A percentile compares a stretch with the other conserved stretches of the same genome.
Evolutionary conservation across 2,888 invertebrate genomes (phyloP).

Genomic region (Ennomos erosarius): DNA sequence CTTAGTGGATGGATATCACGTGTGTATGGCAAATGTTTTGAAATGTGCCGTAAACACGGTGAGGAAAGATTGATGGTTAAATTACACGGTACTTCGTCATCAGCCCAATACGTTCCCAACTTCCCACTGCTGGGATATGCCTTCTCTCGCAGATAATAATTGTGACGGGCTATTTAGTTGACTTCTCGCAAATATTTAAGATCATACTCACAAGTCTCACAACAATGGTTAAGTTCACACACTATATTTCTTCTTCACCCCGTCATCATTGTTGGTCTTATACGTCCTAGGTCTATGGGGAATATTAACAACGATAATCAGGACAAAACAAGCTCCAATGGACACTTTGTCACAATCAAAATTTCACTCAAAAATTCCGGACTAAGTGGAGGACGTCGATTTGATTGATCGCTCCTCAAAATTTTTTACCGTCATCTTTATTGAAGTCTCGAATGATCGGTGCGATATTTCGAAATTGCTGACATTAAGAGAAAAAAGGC

Average conservation of each 20-base stretch:
- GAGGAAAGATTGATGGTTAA: conserved; percentile 9
- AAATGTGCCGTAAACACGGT: conserved; percentile 11
- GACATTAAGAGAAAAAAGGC: conserved; percentile 54
- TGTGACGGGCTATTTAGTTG: too few relatives aligned
- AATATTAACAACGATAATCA: too few relatives aligned
- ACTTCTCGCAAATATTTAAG: too few relatives aligned
- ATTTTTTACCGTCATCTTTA: conserved; percentile 34
- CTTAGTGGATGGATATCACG: conserved; percentile 37
- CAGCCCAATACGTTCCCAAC: too few relatives aligned
- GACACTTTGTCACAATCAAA: neutral
- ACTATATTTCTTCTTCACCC: too few relatives aligned
- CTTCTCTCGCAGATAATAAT: too few relatives aligned
- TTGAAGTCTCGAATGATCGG: conserved; percentile 42
- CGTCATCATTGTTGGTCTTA: too few relatives aligned
- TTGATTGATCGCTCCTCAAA: conserved; percentile 36
- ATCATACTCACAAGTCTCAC: too few relatives aligned
- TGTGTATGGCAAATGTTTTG: conserved; percentile 26
- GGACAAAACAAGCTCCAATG: too few relatives aligned
- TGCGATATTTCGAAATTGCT: conserved; percentile 47
- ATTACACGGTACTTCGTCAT: neutral
- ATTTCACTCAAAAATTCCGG: neutral
- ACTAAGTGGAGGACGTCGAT: conserved; percentile 25
- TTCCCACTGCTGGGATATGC: too few relatives aligned
- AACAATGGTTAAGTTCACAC: too few relatives aligned
- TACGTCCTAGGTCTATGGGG: too few relatives aligned